phyloP scores from a whole-genome alignment of 2,797 vertebrate genomes.

The Sebastiscus tertius region DNA sequence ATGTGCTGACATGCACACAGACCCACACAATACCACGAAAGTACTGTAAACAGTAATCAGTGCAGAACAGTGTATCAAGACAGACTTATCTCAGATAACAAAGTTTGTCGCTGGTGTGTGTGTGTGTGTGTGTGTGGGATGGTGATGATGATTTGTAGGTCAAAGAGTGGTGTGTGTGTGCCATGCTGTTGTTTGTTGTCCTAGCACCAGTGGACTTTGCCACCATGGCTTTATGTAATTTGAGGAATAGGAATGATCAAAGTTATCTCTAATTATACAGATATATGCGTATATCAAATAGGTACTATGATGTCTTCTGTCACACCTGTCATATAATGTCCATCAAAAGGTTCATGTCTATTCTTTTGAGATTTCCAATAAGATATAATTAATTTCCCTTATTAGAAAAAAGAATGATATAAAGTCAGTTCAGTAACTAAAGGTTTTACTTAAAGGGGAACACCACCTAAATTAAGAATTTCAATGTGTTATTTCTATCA shows the following conservation, averaged over 20 bases:
- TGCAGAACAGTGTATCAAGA: slow-evolving; percentile 33
- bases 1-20: background rate
- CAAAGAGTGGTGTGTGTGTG: slow-evolving; percentile 70
- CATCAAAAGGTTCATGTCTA: background rate
- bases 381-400: background rate
- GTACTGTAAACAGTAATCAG: slow-evolving; percentile 26
- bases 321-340: background rate
- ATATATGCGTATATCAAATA: background rate
- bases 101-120: slow-evolving; percentile 9
- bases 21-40: background rate
- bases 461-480: no score
- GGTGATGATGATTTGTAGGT: slow-evolving; percentile 61
- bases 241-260: slow-evolving; percentile 19
- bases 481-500: no score
- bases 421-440: background rate
- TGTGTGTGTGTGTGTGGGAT: slow-evolving; percentile 23
- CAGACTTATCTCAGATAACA: slow-evolving; percentile 41
- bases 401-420: background rate
- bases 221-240: slow-evolving; percentile 47
- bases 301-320: background rate
- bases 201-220: slow-evolving; percentile 73
- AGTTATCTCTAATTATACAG: background rate
- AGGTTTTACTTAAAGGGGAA: background rate
- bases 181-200: slow-evolving; percentile 72
- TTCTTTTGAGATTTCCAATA: background rate